Conservation (phyloP, 2,888 invertebrate genomes). For the Rhagophthalmus giganteus region DNA sequence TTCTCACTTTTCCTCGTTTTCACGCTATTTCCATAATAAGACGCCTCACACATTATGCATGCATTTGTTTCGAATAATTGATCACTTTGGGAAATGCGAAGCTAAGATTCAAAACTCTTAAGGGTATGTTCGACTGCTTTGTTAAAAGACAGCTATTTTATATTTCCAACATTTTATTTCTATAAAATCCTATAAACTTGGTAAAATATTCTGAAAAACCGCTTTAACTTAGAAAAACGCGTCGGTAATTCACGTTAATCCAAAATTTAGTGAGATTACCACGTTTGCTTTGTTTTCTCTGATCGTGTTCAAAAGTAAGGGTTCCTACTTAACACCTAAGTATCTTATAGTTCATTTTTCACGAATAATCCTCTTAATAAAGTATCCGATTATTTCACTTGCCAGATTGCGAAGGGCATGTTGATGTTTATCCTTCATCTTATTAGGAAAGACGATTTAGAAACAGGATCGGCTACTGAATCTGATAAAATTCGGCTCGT, state of each 20-base stretch:
- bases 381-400: slow-evolving; percentile 29
- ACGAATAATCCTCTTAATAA: slow-evolving; percentile 36
- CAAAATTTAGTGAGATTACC: slow-evolving; percentile 21
- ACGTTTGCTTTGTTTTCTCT: slow-evolving; percentile 26
- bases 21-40: slow-evolving; percentile 32
- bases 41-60: slow-evolving; percentile 31
- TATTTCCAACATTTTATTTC: neutral
- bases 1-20: slow-evolving; percentile 30
- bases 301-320: slow-evolving; percentile 33
- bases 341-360: slow-evolving; percentile 38
- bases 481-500: too few species aligned
- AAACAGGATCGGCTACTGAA: too few species aligned
- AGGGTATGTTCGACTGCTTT: slow-evolving; percentile 7
- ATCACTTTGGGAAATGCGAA: slow-evolving; percentile 26
- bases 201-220: neutral
- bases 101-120: slow-evolving; percentile 16
- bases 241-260: slow-evolving; percentile 17
- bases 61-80: slow-evolving; percentile 32
- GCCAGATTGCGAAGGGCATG: slow-evolving; percentile 15
- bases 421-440: slow-evolving; percentile 9
- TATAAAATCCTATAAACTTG: neutral
- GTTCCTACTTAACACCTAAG: slow-evolving; percentile 34
- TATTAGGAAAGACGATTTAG: neutral
- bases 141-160: neutral
- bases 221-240: slow-evolving; percentile 3